Evolutionary conservation across 53 echinoderm and acorn worm genomes (phyloP).

Genomic region (Paracentrotus lividus): DNA sequence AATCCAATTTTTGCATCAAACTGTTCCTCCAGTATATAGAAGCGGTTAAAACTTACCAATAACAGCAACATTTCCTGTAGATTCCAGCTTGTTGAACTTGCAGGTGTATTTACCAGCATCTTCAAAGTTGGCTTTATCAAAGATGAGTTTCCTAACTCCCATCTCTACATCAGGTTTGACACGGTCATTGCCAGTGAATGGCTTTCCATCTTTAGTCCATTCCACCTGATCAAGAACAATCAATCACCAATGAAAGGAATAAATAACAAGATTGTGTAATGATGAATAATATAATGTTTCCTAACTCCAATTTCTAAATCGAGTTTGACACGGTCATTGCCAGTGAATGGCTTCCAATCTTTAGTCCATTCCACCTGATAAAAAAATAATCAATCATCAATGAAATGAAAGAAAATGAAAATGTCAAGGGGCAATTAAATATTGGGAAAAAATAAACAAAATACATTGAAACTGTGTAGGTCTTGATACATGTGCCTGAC

Average conservation of each 20-base stretch:
- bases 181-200: conserved; percentile 78
- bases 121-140: conserved; percentile 79
- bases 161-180: conserved; percentile 72
- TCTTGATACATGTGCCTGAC: no score
- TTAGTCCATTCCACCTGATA: conserved; percentile 83
- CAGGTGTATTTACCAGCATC: conserved; percentile 89
- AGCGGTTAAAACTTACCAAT: conserved; percentile 87
- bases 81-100: conserved; percentile 82
- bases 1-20: no score
- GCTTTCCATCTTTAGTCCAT: conserved; percentile 88
- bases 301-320: conserved; percentile 73
- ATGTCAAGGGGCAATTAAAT: neutral
- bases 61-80: conserved; percentile 82
- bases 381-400: neutral
- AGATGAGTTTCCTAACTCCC: conserved; percentile 74
- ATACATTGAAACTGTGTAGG: no score
- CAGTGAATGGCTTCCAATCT: conserved; percentile 81
- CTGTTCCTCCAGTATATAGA: no score
- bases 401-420: neutral
- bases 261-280: neutral
- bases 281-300: no score
- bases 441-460: neutral
- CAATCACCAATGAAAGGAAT: neutral
- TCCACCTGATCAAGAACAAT: conserved; percentile 60
- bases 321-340: conserved; percentile 74